Conservation (phyloP, 2,797 vertebrate genomes). For the Centroberyx gerrardi region DNA sequence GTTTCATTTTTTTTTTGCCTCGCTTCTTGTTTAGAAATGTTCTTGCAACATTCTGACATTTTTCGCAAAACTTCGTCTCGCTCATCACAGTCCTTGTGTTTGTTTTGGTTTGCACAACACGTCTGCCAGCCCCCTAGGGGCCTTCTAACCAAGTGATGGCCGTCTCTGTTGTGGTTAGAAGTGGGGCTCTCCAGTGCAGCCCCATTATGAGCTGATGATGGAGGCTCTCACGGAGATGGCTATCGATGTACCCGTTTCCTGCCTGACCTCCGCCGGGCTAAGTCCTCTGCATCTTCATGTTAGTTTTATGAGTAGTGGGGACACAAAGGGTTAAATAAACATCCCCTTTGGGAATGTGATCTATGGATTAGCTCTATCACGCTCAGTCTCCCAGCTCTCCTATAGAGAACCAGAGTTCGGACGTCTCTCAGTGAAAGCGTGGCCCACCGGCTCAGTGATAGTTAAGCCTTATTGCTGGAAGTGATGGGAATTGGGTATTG, state of each 20-base stretch:
- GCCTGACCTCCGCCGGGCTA: conserved; percentile 33
- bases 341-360: conserved; percentile 68
- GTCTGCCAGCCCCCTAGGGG: conserved; percentile 19
- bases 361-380: conserved; percentile 60
- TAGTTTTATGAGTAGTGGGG: conserved; percentile 62
- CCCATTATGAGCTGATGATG: conserved; percentile 60
- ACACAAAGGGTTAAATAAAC: conserved; percentile 78
- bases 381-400: conserved; percentile 56
- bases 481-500: conserved; percentile 29
- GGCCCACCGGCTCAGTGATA: conserved; percentile 26
- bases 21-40: conserved; percentile 25
- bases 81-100: conserved; percentile 4
- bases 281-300: conserved; percentile 63
- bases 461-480: conserved; percentile 33
- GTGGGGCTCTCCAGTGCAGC: not conserved
- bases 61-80: conserved; percentile 6
- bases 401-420: conserved; percentile 25
- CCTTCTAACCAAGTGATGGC: conserved; percentile 32
- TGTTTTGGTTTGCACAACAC: conserved; percentile 36
- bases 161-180: conserved; percentile 37
- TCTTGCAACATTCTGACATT: conserved; percentile 22
- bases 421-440: conserved; percentile 10
- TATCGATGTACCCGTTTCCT: conserved; percentile 67
- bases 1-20: conserved; percentile 26
- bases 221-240: conserved; percentile 68